A percentile compares a stretch with the other conserved stretches of the same genome.
Evolutionary conservation across 2,113 vertebrate species (phyloP).

Genomic region (Mormyrus lacerda): DNA sequence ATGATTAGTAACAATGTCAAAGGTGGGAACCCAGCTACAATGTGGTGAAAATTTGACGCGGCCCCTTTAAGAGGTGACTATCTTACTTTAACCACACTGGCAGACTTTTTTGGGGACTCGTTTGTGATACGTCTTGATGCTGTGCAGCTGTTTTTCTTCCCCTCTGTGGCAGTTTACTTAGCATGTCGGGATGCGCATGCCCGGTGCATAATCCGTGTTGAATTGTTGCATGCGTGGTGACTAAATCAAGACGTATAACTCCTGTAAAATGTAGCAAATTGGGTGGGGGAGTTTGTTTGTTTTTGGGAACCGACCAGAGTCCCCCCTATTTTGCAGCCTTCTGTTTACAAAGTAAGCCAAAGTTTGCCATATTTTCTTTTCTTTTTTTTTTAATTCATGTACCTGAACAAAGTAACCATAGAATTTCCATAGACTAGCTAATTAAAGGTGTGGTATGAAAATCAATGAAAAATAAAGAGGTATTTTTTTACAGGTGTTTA

Average conservation of each 20-base stretch:
- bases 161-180: conserved; percentile 45
- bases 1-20: background rate
- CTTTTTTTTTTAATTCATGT: conserved; percentile 30
- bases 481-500: conserved; percentile 62
- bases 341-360: conserved; percentile 56
- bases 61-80: background rate
- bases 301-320: background rate
- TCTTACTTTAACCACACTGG: background rate
- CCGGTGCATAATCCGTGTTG: conserved; percentile 37
- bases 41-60: background rate
- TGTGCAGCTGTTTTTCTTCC: conserved; percentile 19
- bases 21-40: background rate
- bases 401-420: conserved; percentile 31
- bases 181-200: conserved; percentile 52
- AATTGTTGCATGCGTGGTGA: conserved; percentile 56
- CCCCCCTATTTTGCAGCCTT: conserved; percentile 25
- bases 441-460: conserved; percentile 22
- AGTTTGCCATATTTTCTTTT: conserved; percentile 44
- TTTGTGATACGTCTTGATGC: conserved; percentile 28
- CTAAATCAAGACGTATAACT: conserved; percentile 39
- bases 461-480: conserved; percentile 30
- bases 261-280: conserved; percentile 51
- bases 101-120: conserved; percentile 22
- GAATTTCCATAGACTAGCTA: conserved; percentile 25
- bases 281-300: conserved; percentile 1